Evolutionary conservation across 2,113 vertebrate species (phyloP).

Genomic region (Periophthalmodon schlosseri): DNA sequence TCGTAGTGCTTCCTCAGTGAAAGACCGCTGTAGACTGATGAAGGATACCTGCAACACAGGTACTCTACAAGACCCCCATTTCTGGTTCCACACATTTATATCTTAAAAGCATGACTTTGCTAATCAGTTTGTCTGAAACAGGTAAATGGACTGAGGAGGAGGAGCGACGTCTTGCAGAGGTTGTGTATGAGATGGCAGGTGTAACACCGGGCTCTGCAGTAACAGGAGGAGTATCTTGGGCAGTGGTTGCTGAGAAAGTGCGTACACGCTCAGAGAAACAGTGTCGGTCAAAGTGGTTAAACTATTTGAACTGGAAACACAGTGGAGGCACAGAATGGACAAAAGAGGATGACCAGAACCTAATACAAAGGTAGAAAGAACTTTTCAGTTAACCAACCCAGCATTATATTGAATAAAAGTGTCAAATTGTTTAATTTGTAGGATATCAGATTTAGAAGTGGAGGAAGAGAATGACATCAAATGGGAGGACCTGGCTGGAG

Average conservation of each 20-base stretch:
- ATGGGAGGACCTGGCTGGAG: slow-evolving; percentile 93
- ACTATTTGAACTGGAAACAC: slow-evolving; percentile 99
- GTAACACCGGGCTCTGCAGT: slow-evolving; percentile 91
- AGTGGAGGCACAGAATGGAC: slow-evolving; percentile 98
- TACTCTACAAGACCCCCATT: slow-evolving; percentile 42
- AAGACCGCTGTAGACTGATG: slow-evolving; percentile 96
- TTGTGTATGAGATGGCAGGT: slow-evolving; percentile 95
- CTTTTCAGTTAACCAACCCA: background rate
- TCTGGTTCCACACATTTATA: background rate
- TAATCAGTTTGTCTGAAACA: slow-evolving; percentile 43
- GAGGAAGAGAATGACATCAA: slow-evolving; percentile 95
- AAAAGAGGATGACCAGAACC: slow-evolving; percentile 95
- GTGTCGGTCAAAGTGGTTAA: slow-evolving; percentile 98
- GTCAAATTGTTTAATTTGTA: slow-evolving; percentile 52
- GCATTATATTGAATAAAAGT: background rate
- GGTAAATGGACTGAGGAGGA: slow-evolving; percentile 99
- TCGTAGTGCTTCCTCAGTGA: slow-evolving; percentile 96
- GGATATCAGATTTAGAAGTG: slow-evolving; percentile 92
- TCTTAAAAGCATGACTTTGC: background rate
- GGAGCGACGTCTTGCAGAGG: slow-evolving; percentile 90
- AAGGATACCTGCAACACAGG: slow-evolving; percentile 99
- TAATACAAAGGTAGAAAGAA: slow-evolving; percentile 83
- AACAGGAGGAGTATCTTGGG: slow-evolving; percentile 97
- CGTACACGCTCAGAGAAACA: slow-evolving; percentile 97
- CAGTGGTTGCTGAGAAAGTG: slow-evolving; percentile 91